A percentile compares a stretch with the other conserved stretches of the same genome.
Evolutionary conservation across 1,140 invertebrate genomes (phyloP).

Genomic region (Plectus sambesii): DNA sequence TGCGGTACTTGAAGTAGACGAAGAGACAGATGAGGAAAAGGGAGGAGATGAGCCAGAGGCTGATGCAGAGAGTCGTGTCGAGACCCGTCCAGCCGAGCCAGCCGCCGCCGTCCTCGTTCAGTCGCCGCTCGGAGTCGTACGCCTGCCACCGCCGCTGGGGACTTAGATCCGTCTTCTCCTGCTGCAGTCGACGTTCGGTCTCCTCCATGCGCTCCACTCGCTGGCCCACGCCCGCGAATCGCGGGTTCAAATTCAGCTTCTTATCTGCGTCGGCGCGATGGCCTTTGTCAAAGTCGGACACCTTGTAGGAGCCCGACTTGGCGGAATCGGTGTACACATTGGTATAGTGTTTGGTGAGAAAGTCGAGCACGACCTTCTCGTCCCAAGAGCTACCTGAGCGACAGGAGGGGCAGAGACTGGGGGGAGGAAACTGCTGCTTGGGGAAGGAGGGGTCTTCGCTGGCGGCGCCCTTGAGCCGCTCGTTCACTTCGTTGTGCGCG

Average conservation of each 20-base stretch:
- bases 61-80: constrained; percentile 1
- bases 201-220: constrained; percentile 32
- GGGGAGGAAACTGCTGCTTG: constrained; percentile 79
- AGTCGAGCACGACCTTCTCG: constrained; percentile 33
- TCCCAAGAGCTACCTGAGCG: constrained; percentile 25
- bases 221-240: constrained; percentile 29
- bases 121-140: constrained; percentile 33
- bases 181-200: constrained; percentile 25
- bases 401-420: constrained; percentile 53
- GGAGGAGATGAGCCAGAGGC: constrained; percentile 8
- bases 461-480: constrained; percentile 65
- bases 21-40: constrained; percentile 33
- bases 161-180: constrained; percentile 19
- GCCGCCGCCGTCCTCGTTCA: too few relatives aligned
- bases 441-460: constrained; percentile 80
- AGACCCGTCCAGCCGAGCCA: too few relatives aligned
- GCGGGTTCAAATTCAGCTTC: constrained; percentile 39
- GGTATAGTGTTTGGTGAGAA: constrained; percentile 35
- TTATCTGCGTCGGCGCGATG: constrained; percentile 35
- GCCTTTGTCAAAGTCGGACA: constrained; percentile 37
- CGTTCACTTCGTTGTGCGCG: constrained; percentile 84
- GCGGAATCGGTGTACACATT: constrained; percentile 36
- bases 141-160: constrained; percentile 30
- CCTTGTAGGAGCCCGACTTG: constrained; percentile 31
- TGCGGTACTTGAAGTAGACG: constrained; percentile 38